phyloP scores from a whole-genome alignment of 2,113 vertebrate genomes.

The Tupaia tana region DNA sequence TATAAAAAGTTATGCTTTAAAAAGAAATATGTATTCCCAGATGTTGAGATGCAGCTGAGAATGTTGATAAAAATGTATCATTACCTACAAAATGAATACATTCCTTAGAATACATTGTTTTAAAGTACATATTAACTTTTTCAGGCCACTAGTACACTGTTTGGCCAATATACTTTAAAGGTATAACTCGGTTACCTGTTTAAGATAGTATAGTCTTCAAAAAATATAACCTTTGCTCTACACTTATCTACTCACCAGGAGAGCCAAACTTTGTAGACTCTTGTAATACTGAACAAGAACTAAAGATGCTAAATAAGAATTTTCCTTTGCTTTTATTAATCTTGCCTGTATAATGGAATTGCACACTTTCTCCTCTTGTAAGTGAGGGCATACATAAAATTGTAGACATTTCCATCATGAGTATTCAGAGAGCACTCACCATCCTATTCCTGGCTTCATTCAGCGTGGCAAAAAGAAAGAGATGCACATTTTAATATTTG shows the following conservation, averaged over 20 bases:
- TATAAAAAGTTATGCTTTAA: background rate
- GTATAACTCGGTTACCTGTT: background rate
- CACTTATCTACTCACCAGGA: background rate
- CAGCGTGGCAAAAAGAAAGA: background rate
- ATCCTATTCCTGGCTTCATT: background rate
- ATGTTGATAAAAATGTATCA: background rate
- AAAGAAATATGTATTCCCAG: background rate
- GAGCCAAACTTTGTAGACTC: background rate
- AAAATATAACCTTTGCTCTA: background rate
- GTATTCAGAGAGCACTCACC: conserved; percentile 38
- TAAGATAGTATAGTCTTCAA: background rate
- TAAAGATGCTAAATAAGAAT: conserved; percentile 14
- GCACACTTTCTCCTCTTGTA: background rate
- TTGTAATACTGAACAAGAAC: background rate
- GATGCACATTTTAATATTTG: conserved; percentile 19
- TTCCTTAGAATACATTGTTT: conserved; percentile 11
- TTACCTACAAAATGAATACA: background rate
- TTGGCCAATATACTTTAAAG: background rate
- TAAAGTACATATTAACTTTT: background rate
- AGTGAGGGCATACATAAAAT: background rate
- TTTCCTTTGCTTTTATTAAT: background rate
- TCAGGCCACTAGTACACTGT: background rate
- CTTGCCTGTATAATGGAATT: background rate
- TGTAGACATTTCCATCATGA: background rate
- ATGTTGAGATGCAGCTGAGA: background rate